Evolutionary conservation across 92 coral and sea anemone species (phyloP).

Genomic region (Siderastrea siderea): DNA sequence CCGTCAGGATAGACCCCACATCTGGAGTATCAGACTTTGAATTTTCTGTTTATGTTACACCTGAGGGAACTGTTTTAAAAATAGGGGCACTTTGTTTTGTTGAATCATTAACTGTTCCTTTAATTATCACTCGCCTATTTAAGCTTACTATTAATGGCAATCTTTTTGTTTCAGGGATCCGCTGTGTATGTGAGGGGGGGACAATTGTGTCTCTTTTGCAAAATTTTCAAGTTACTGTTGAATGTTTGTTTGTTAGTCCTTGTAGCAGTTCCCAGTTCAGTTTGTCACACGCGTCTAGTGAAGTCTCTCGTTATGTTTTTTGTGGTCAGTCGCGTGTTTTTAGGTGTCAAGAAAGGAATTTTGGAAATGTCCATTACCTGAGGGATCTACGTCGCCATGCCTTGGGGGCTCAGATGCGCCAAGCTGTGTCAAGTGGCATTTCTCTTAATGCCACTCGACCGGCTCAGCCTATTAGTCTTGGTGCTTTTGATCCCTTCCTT

Average conservation of each 20-base stretch:
- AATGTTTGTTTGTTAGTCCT: conserved; percentile 12
- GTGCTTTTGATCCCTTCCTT: conserved; percentile 30
- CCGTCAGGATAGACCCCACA: too few relatives aligned
- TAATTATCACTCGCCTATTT: too few relatives aligned
- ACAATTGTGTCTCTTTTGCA: conserved; percentile 8
- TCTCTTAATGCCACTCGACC: conserved; percentile 59
- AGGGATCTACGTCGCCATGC: conserved; percentile 58
- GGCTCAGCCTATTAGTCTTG: conserved; percentile 43
- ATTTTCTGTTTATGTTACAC: too few relatives aligned
- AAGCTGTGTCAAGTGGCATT: conserved; percentile 55
- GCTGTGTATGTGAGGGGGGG: conserved; percentile 19
- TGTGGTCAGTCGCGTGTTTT: neutral
- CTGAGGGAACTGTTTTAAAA: neutral
- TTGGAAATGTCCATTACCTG: conserved; percentile 49
- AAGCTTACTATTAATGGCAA: too few relatives aligned
- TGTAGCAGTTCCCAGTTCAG: conserved; percentile 21
- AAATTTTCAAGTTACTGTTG: conserved; percentile 6
- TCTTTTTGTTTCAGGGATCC: too few relatives aligned
- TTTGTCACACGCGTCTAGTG: neutral
- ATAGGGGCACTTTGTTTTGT: too few relatives aligned
- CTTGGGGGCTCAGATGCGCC: conserved; percentile 52
- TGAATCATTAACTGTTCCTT: too few relatives aligned
- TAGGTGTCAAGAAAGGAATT: conserved; percentile 52
- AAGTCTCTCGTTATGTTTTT: neutral
- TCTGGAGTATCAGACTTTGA: too few relatives aligned